phyloP scores from a whole-genome alignment of 2,113 vertebrate species.

The Chionodraco myersi region DNA sequence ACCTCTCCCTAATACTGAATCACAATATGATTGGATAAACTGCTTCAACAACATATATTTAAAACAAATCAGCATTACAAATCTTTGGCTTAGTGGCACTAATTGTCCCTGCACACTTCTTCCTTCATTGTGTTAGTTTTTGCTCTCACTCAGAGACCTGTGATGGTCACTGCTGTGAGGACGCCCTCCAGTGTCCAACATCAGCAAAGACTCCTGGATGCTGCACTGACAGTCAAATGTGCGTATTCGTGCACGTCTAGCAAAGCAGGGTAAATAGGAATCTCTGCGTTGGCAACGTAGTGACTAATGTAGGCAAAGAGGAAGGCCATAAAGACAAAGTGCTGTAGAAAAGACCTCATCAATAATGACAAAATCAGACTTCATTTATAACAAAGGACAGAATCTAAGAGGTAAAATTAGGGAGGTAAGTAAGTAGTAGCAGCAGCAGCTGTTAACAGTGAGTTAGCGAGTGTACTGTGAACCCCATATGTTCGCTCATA shows the following conservation, averaged over 20 bases:
- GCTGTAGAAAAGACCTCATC: slow-evolving; percentile 16
- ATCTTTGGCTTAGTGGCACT: slow-evolving; percentile 66
- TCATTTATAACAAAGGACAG: slow-evolving; percentile 12
- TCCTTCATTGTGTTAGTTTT: slow-evolving; percentile 39
- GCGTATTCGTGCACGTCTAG: slow-evolving; percentile 8
- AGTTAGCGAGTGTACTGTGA: neutral
- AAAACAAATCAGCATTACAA: neutral
- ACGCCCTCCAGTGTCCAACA: slow-evolving; percentile 54
- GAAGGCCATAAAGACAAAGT: slow-evolving; percentile 45
- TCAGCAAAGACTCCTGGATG: slow-evolving; percentile 6
- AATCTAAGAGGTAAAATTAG: neutral
- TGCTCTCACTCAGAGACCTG: neutral
- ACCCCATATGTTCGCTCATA: slow-evolving; percentile 6
- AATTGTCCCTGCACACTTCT: slow-evolving; percentile 30
- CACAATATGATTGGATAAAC: slow-evolving; percentile 26
- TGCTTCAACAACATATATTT: slow-evolving; percentile 20
- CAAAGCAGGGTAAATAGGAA: slow-evolving; percentile 14
- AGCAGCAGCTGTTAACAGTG: slow-evolving; percentile 18
- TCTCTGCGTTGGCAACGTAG: slow-evolving; percentile 19
- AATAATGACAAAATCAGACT: slow-evolving; percentile 28
- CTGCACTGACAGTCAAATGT: neutral
- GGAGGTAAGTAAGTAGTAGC: slow-evolving; percentile 27
- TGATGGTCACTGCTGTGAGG: slow-evolving; percentile 9
- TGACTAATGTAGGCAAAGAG: slow-evolving; percentile 19
- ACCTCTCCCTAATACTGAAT: slow-evolving; percentile 26